phyloP scores from a whole-genome alignment of 2,888 invertebrate genomes.

The Drosophila robusta region DNA sequence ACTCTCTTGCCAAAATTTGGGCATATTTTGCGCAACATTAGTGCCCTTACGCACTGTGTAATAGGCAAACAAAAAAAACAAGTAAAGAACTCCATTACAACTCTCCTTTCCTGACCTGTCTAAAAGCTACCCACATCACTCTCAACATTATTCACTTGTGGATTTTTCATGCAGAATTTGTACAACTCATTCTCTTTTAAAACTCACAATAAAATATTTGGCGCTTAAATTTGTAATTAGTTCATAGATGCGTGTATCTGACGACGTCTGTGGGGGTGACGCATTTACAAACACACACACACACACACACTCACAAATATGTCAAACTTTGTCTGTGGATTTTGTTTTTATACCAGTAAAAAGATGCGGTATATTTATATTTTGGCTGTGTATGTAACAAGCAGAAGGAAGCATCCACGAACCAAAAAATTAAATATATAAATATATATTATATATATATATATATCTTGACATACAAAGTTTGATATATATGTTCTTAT shows the following conservation, averaged over 20 bases:
- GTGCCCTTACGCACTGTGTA: no score
- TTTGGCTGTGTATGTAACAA: neutral
- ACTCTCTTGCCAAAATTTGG: no score
- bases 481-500: no score
- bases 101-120: no score
- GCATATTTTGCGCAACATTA: no score
- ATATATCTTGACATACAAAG: no score
- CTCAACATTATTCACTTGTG: neutral
- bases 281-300: conserved; percentile 10
- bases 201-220: conserved; percentile 14
- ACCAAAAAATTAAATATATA: no score
- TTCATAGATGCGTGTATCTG: conserved; percentile 16
- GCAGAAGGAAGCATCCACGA: no score
- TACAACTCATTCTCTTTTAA: neutral
- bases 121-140: no score
- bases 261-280: conserved; percentile 2
- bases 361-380: neutral
- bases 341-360: neutral
- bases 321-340: conserved; percentile 11
- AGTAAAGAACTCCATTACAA: no score
- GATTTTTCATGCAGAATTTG: neutral
- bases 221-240: conserved; percentile 30
- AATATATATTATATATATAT: no score
- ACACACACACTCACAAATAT: conserved; percentile 2
- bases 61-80: no score